A percentile compares a stretch with the other conserved stretches of the same genome.
Conservation (phyloP, 92 coral and sea anemone species). For the Micromussa lordhowensis region DNA sequence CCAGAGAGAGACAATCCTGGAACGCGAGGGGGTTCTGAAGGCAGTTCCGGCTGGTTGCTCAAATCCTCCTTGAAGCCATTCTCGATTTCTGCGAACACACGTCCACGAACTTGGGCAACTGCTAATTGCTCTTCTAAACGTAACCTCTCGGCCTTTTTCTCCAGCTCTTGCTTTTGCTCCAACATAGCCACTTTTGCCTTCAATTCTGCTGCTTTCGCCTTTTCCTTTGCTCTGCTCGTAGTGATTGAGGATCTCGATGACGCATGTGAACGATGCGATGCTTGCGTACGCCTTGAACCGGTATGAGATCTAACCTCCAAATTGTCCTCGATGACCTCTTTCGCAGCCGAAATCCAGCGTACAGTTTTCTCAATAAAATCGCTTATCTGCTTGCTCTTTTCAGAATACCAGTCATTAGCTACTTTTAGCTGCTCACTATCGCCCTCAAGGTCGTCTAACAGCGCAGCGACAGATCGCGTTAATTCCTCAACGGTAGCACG, state of each 20-base stretch:
- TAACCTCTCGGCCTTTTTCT: neutral
- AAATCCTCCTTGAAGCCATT: neutral
- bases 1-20: neutral
- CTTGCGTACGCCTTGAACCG: neutral
- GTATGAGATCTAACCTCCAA: slow-evolving; percentile 8
- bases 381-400: neutral
- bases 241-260: neutral
- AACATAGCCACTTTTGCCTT: slow-evolving; percentile 12
- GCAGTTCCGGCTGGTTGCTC: neutral
- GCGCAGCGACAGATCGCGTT: neutral
- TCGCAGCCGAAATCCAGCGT: neutral
- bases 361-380: slow-evolving; percentile 3
- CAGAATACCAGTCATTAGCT: neutral
- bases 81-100: neutral
- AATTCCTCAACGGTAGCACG: neutral
- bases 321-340: neutral
- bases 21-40: neutral
- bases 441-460: neutral
- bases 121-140: slow-evolving; percentile 21
- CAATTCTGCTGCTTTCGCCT: slow-evolving; percentile 13
- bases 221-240: slow-evolving; percentile 5
- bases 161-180: slow-evolving; percentile 17
- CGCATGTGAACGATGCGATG: neutral
- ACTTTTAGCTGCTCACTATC: neutral
- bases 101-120: neutral